These are phyloP conservation scores for Tetragonula carbonaria DNA, from an alignment of 2,888 invertebrate genomes.

Conservation along the genomic window DNA sequence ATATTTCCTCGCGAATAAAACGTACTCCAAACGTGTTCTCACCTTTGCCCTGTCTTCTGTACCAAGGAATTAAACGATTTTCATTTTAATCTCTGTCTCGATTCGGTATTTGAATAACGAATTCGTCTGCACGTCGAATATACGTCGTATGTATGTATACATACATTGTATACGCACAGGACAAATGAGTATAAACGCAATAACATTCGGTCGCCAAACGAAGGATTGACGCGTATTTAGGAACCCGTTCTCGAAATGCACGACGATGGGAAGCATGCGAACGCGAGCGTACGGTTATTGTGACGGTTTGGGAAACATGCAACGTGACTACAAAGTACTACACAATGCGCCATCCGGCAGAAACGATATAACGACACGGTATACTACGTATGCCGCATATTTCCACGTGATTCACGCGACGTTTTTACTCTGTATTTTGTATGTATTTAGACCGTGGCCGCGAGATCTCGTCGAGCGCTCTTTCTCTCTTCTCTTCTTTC, in stretches of 20 bases:
- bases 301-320: constrained; percentile 52
- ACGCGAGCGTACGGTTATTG: constrained; percentile 36
- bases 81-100: neutral
- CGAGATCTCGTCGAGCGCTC: constrained; percentile 23
- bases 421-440: constrained; percentile 35
- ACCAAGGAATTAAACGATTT: neutral
- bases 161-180: too few species aligned
- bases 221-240: constrained; percentile 23
- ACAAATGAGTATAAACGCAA: constrained; percentile 7
- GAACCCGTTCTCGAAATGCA: constrained; percentile 9
- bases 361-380: constrained; percentile 53
- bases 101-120: neutral
- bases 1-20: too few species aligned
- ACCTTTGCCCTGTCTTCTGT: neutral
- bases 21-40: neutral
- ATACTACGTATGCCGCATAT: constrained; percentile 48
- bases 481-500: neutral
- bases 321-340: constrained; percentile 50
- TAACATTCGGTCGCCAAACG: neutral
- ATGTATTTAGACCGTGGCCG: constrained; percentile 17
- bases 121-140: neutral
- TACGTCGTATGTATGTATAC: too few species aligned
- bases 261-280: constrained; percentile 4
- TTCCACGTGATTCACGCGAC: constrained; percentile 51
- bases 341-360: constrained; percentile 51